These are phyloP conservation scores for Sternotherus odoratus DNA, from an alignment of 2,797 vertebrate genomes.

Conservation along the genomic window DNA sequence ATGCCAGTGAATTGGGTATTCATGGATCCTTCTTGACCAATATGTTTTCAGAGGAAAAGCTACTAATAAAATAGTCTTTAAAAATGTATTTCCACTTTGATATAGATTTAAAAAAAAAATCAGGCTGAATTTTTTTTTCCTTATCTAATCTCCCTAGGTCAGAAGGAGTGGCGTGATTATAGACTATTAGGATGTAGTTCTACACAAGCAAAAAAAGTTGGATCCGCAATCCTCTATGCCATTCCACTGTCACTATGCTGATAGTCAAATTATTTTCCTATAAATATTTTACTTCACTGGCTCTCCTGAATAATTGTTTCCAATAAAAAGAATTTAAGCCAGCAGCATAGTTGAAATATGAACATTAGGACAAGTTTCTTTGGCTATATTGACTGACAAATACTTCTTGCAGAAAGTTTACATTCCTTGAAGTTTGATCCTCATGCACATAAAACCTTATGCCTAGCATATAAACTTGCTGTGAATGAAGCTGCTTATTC, in stretches of 20 bases:
- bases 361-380: constrained; percentile 30
- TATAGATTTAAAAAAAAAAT: background rate
- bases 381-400: background rate
- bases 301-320: constrained; percentile 50
- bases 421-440: constrained; percentile 9
- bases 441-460: background rate
- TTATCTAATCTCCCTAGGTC: background rate
- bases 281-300: constrained; percentile 36
- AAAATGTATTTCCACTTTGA: constrained; percentile 2
- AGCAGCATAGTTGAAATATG: constrained; percentile 46
- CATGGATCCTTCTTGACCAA: background rate
- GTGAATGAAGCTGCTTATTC: background rate
- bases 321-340: constrained; percentile 14
- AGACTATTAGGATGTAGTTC: background rate
- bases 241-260: background rate
- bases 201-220: background rate
- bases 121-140: background rate
- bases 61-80: background rate
- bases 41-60: constrained; percentile 31
- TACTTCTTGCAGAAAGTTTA: constrained; percentile 3
- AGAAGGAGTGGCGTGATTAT: background rate
- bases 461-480: background rate
- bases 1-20: constrained; percentile 2
- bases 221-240: constrained; percentile 45
- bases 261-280: constrained; percentile 60